A percentile compares a stretch with the other conserved stretches of the same genome.
These are phyloP conservation scores for Dicrostonyx torquatus DNA, from an alignment of 2,797 vertebrate species.

Conservation along the genomic window DNA sequence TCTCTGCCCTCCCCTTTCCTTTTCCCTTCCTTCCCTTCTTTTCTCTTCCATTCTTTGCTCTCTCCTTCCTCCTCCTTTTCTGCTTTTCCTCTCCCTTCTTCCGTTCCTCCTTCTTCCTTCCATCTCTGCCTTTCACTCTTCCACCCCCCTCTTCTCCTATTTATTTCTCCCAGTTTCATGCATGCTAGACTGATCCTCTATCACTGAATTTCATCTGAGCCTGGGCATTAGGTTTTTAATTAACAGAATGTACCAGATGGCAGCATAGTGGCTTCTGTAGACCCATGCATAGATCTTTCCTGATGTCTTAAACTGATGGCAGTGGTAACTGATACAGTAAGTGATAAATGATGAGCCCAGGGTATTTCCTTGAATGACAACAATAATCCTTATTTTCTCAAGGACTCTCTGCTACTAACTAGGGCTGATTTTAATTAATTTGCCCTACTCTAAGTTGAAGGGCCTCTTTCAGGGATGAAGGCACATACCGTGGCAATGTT, in stretches of 20 bases:
- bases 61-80: neutral
- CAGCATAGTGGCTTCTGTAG: neutral
- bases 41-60: neutral
- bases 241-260: neutral
- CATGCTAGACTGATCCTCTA: neutral
- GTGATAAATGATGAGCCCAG: neutral
- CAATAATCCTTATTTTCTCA: neutral
- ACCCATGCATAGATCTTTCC: neutral
- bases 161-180: neutral
- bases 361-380: neutral
- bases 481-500: neutral
- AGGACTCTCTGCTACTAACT: neutral
- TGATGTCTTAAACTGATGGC: slow-evolving; percentile 18
- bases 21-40: neutral
- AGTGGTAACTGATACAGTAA: neutral
- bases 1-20: neutral
- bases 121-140: neutral
- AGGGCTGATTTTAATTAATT: slow-evolving; percentile 35
- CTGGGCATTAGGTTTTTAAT: neutral
- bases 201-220: neutral
- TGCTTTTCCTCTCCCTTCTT: accelerated
- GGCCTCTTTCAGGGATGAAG: slow-evolving; percentile 18
- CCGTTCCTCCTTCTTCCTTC: neutral
- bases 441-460: slow-evolving; percentile 8
- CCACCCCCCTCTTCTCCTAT: too few species aligned